phyloP scores from a whole-genome alignment of 2,113 vertebrate species.

The Datnioides undecimradiatus region DNA sequence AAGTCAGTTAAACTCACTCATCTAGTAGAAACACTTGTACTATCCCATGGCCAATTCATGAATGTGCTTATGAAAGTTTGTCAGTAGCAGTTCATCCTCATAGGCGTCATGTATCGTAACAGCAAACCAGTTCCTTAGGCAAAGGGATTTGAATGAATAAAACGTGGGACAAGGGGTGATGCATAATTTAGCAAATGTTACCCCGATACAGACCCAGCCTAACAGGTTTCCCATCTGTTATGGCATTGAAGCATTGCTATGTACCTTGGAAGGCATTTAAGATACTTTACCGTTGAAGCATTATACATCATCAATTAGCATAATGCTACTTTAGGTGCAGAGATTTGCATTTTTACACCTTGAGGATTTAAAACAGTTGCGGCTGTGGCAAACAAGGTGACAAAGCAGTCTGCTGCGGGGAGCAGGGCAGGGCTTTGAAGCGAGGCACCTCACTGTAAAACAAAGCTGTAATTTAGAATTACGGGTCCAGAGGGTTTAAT shows the following conservation, averaged over 20 bases:
- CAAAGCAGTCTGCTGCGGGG: constrained; percentile 51
- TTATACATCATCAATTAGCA: constrained; percentile 72
- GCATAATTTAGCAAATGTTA: constrained; percentile 45
- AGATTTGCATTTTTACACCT: constrained; percentile 73
- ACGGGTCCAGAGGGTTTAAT: constrained; percentile 54
- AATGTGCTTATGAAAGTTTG: background rate
- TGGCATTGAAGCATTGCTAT: constrained; percentile 20
- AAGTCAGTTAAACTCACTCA: constrained; percentile 20
- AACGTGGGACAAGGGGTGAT: constrained; percentile 27
- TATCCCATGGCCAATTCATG: background rate
- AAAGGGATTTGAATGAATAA: constrained; percentile 17
- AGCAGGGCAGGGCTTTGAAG: constrained; percentile 54
- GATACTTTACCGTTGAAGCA: constrained; percentile 44
- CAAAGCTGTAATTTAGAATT: constrained; percentile 70
- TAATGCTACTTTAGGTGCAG: constrained; percentile 60
- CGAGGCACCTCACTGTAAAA: constrained; percentile 61
- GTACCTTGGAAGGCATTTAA: constrained; percentile 46
- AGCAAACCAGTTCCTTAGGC: constrained; percentile 1
- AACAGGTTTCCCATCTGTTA: constrained; percentile 47
- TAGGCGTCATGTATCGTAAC: constrained; percentile 8
- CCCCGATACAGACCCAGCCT: background rate
- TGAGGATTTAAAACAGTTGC: constrained; percentile 65
- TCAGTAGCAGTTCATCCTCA: background rate
- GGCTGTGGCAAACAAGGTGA: constrained; percentile 64
- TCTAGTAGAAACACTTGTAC: background rate